phyloP scores from a whole-genome alignment of 2,888 invertebrate genomes.

The Syrista parreyssii region DNA sequence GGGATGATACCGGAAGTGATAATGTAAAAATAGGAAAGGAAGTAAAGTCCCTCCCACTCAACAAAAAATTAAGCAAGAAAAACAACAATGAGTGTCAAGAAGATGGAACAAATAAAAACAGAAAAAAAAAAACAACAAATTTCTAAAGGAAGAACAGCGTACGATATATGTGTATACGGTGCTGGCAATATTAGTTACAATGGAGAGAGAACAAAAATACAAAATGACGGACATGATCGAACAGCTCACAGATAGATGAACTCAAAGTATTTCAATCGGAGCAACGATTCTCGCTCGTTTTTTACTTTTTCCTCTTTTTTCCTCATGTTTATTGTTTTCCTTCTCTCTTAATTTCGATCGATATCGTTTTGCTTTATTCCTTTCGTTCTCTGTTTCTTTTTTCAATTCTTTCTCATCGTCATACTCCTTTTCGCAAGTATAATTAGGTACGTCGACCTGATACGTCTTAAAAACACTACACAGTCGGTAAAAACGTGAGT shows the following conservation, averaged over 20 bases:
- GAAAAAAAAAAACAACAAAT: constrained; percentile 8
- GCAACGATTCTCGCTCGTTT: not conserved
- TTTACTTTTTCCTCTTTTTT: not conserved
- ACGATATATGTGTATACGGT: constrained; percentile 29
- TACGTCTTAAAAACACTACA: not conserved
- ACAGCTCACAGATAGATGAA: constrained; percentile 11
- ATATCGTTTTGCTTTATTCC: not conserved
- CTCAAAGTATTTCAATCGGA: constrained; percentile 25
- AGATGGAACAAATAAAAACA: constrained; percentile 14
- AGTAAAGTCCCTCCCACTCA: constrained; percentile 5
- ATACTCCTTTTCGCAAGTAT: not conserved
- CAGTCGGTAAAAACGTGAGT: not conserved
- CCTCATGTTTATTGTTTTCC: not conserved
- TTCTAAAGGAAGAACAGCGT: too few species aligned
- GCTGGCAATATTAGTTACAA: constrained; percentile 47
- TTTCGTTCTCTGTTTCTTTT: not conserved
- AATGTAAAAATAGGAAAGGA: not conserved
- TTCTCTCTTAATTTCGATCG: not conserved
- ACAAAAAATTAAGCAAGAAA: constrained; percentile 11
- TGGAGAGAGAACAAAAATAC: constrained; percentile 20
- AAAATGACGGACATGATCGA: not conserved
- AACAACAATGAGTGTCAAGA: constrained; percentile 11
- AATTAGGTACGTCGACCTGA: not conserved
- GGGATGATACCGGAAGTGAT: not conserved
- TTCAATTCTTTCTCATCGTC: not conserved